Conservation (phyloP, 2,888 invertebrate genomes). For the Nemapogon koenigi region DNA sequence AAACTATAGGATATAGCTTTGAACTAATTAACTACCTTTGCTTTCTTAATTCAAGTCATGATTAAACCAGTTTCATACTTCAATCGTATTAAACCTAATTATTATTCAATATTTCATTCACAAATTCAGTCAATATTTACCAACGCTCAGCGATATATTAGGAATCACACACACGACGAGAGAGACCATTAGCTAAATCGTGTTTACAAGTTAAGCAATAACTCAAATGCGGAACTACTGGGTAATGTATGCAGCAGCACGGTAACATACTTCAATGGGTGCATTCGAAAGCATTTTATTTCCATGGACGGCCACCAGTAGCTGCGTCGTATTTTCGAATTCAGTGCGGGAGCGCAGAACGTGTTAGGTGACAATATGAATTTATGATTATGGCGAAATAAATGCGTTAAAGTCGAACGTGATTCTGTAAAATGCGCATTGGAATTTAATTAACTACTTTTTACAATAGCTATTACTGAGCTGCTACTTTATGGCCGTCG, state of each 20-base stretch:
- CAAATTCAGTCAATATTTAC: too few species aligned
- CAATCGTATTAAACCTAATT: too few species aligned
- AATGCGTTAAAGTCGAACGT: slow-evolving; percentile 44
- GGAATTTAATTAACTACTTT: slow-evolving; percentile 41
- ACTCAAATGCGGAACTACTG: slow-evolving; percentile 54
- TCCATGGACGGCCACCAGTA: slow-evolving; percentile 37
- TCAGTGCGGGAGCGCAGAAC: slow-evolving; percentile 35
- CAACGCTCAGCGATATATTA: too few species aligned
- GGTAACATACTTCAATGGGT: slow-evolving; percentile 57
- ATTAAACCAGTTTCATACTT: too few species aligned
- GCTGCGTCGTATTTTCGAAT: slow-evolving; percentile 42
- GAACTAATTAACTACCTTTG: too few species aligned
- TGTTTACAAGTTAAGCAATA: slow-evolving; percentile 62
- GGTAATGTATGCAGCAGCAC: slow-evolving; percentile 55
- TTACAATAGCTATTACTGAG: slow-evolving; percentile 12
- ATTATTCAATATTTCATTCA: too few species aligned
- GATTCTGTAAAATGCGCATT: slow-evolving; percentile 35
- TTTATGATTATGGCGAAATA: slow-evolving; percentile 52
- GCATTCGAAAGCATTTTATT: slow-evolving; percentile 60
- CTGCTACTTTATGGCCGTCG: slow-evolving; percentile 15
- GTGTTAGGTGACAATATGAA: slow-evolving; percentile 54
- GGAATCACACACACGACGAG: too few species aligned
- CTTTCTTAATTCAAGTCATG: too few species aligned
- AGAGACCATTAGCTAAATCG: slow-evolving; percentile 39
- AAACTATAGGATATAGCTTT: too few species aligned